These are phyloP conservation scores for Adelognathus sp. DNA, from an alignment of 2,888 invertebrate species.

Conservation along the genomic window DNA sequence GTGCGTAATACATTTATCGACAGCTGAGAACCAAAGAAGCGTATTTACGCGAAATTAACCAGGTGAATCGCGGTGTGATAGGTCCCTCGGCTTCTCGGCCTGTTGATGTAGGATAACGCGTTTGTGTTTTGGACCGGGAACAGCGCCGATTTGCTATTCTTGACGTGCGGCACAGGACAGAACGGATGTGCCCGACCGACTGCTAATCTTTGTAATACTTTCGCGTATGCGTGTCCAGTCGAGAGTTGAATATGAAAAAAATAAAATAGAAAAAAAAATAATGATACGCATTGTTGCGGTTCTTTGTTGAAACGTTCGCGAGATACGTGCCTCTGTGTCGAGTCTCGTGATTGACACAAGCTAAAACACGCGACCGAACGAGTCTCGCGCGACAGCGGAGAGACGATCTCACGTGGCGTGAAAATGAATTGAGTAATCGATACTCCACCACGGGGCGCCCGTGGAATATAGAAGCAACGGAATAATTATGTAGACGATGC, in stretches of 20 bases:
- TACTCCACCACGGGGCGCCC: not conserved
- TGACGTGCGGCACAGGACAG: conserved; percentile 1
- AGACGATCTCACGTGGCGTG: not conserved
- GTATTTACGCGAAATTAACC: too few species aligned
- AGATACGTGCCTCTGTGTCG: not conserved
- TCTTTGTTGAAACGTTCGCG: not conserved
- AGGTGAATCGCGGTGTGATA: too few species aligned
- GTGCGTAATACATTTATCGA: not conserved
- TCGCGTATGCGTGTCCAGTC: not conserved
- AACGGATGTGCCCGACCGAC: conserved; percentile 22
- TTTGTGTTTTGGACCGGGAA: not conserved
- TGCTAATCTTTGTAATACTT: conserved; percentile 28
- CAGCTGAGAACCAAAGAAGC: too few species aligned
- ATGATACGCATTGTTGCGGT: not conserved
- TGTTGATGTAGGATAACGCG: not conserved
- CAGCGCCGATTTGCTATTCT: conserved; percentile 7
- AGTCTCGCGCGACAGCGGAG: not conserved
- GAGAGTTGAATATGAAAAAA: not conserved
- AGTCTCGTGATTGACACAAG: not conserved
- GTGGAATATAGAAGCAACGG: not conserved
- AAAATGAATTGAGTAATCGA: conserved; percentile 1
- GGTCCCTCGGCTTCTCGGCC: too few species aligned
- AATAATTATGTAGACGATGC: not conserved
- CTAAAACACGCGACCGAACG: not conserved
- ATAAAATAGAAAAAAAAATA: not conserved